Percentiles rank a stretch among this genome's conserved stretches.
phyloP scores from a whole-genome alignment of 2,113 vertebrate genomes.

The Polypterus bichir region DNA sequence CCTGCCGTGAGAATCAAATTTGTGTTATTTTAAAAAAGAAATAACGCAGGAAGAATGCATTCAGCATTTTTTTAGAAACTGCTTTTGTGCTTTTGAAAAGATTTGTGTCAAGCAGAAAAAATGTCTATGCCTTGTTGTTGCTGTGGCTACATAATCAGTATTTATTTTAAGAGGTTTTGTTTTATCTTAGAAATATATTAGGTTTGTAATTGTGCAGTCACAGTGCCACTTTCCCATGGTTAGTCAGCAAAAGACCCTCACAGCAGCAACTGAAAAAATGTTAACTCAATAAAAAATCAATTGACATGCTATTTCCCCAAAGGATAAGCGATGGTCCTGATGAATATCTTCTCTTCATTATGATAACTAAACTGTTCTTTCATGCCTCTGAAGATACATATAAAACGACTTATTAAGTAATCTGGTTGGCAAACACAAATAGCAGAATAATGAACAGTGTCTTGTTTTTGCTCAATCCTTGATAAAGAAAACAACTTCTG shows the following conservation, averaged over 20 bases:
- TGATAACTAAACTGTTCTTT: slow-evolving; percentile 38
- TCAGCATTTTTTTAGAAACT: no score
- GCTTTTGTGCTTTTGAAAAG: no score
- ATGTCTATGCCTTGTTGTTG: not conserved
- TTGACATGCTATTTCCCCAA: slow-evolving; percentile 45
- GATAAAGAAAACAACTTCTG: slow-evolving; percentile 32
- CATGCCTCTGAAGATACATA: slow-evolving; percentile 39
- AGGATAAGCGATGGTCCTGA: slow-evolving; percentile 46
- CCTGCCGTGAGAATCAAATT: no score
- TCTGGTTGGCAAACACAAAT: slow-evolving; percentile 47
- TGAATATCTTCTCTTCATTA: slow-evolving; percentile 59
- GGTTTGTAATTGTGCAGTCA: slow-evolving; percentile 31
- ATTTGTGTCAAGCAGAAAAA: no score
- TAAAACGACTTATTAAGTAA: slow-evolving; percentile 48
- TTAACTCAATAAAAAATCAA: slow-evolving; percentile 33
- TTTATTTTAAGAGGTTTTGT: no score
- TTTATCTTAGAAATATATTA: not conserved
- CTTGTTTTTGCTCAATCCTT: slow-evolving; percentile 20
- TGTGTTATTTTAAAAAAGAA: no score
- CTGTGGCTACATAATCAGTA: not conserved
- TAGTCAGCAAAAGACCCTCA: slow-evolving; percentile 25
- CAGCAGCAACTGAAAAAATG: slow-evolving; percentile 37
- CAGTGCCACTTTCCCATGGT: slow-evolving; percentile 44
- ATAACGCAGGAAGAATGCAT: no score
- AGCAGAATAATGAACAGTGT: slow-evolving; percentile 23